These are phyloP conservation scores for Mimumesa dahlbomi DNA, from an alignment of 2,888 invertebrate species.

Conservation along the genomic window DNA sequence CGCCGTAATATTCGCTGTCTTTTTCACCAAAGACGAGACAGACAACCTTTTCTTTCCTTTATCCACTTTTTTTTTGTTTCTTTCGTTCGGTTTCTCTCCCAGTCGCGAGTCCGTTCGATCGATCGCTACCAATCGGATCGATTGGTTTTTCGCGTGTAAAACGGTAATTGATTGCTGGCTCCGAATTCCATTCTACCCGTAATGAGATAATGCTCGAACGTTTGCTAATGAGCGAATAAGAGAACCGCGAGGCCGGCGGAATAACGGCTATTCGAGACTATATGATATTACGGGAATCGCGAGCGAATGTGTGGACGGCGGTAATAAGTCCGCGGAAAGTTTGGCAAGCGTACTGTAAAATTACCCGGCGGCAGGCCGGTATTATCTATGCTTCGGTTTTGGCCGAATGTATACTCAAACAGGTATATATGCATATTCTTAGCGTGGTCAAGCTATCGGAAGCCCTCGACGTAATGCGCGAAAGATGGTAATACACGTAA, in stretches of 20 bases:
- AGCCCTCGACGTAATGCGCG: conserved; percentile 58
- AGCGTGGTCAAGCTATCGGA: conserved; percentile 42
- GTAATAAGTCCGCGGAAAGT: conserved; percentile 45
- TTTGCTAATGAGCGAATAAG: conserved; percentile 16
- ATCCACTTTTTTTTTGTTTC: no score
- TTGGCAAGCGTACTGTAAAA: conserved; percentile 39
- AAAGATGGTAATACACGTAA: conserved; percentile 66
- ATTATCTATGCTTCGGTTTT: conserved; percentile 54
- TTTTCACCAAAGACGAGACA: no score
- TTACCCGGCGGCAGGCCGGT: conserved; percentile 47
- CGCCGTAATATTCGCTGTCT: no score
- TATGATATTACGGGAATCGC: conserved; percentile 14
- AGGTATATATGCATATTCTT: conserved; percentile 21
- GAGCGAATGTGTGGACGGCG: conserved; percentile 28
- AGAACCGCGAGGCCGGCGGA: conserved; percentile 2
- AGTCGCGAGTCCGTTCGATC: no score
- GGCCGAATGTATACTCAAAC: conserved; percentile 41
- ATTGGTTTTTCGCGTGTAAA: conserved; percentile 16
- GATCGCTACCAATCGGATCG: no score
- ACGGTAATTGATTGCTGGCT: neutral
- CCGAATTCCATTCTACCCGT: neutral
- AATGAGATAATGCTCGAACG: conserved; percentile 28
- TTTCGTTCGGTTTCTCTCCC: no score
- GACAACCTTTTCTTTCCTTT: no score
- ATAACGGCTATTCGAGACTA: conserved; percentile 22